Percentiles rank a stretch among this genome's conserved stretches.
Conservation (phyloP, 2,888 invertebrate species). For the Himalopsyche japonica region DNA sequence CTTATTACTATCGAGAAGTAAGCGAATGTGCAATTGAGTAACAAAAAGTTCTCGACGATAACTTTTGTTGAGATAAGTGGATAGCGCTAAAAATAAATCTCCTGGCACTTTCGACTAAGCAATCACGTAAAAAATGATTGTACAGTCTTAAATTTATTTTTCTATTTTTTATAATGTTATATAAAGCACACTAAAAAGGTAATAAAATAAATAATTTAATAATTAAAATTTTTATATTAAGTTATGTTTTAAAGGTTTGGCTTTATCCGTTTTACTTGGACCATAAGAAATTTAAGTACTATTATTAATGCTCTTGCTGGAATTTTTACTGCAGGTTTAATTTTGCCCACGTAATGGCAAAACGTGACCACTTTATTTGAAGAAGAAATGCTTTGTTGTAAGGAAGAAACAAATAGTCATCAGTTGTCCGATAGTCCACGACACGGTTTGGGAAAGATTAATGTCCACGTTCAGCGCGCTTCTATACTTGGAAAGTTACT, state of each 20-base stretch:
- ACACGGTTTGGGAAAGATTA: not conserved
- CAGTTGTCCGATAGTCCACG: not conserved
- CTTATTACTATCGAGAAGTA: too few species aligned
- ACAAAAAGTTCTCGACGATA: too few species aligned
- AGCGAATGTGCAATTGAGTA: too few species aligned
- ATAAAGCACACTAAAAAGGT: not conserved
- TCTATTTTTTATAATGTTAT: not conserved
- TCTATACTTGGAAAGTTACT: not conserved
- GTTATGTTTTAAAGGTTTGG: not conserved
- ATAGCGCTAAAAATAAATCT: too few species aligned
- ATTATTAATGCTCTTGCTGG: not conserved
- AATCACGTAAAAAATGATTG: too few species aligned
- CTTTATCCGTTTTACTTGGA: not conserved
- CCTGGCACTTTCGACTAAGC: too few species aligned
- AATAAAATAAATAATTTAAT: not conserved
- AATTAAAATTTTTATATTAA: not conserved
- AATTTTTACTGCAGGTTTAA: not conserved
- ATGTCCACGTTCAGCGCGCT: not conserved
- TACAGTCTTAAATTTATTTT: too few species aligned
- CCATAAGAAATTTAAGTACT: not conserved
- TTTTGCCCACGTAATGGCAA: not conserved
- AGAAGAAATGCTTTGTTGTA: not conserved
- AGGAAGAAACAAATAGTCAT: not conserved
- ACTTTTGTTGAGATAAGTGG: too few species aligned
- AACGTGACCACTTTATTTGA: not conserved